Evolutionary conservation across 2,113 vertebrate genomes (phyloP).

Genomic region (Gymnorhina tibicen): DNA sequence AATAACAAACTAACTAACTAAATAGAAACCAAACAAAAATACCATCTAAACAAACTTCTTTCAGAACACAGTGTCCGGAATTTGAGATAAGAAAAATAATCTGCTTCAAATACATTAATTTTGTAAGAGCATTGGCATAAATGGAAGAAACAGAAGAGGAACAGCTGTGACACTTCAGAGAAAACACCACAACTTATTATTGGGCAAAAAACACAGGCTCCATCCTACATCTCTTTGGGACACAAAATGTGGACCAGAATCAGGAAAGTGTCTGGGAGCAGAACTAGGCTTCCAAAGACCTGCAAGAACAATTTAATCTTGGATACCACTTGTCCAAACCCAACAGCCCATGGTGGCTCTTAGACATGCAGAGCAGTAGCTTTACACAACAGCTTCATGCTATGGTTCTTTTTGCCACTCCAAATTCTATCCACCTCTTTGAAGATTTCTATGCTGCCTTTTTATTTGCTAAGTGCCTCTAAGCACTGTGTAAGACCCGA

Average conservation of each 20-base stretch:
- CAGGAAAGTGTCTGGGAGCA: neutral
- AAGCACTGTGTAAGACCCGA: fast-evolving
- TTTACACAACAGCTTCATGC: fast-evolving
- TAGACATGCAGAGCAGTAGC: neutral
- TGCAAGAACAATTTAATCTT: neutral
- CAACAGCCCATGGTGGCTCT: fast-evolving
- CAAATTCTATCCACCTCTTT: neutral
- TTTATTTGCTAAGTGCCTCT: neutral
- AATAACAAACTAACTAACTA: neutral
- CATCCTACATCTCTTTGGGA: neutral
- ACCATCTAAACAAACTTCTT: neutral
- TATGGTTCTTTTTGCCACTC: fast-evolving
- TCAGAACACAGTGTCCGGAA: neutral
- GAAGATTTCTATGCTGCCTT: neutral
- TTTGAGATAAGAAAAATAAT: neutral
- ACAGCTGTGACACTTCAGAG: neutral
- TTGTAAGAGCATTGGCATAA: neutral
- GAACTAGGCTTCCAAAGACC: neutral
- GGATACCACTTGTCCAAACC: neutral
- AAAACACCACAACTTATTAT: neutral
- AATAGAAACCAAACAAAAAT: neutral
- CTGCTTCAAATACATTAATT: neutral
- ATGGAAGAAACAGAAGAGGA: neutral
- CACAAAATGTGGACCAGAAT: neutral
- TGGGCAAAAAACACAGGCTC: neutral